phyloP scores from a whole-genome alignment of 1,140 invertebrate genomes.

The Bemisia tabaci region DNA sequence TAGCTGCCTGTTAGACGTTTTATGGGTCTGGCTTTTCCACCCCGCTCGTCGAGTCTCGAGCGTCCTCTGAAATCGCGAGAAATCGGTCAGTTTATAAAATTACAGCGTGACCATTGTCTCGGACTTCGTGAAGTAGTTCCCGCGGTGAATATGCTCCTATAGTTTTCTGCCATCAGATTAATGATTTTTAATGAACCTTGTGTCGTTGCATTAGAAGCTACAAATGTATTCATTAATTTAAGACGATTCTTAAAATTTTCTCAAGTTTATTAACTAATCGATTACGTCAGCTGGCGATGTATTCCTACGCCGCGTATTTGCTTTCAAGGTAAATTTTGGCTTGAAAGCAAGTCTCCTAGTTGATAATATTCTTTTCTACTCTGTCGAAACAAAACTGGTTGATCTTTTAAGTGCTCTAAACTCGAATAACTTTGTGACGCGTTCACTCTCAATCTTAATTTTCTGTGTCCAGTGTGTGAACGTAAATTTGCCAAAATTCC shows the following conservation, averaged over 20 bases:
- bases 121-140: not conserved
- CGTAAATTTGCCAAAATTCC: constrained; percentile 36
- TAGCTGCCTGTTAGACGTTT: too few relatives aligned
- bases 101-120: not conserved
- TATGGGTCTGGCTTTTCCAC: too few relatives aligned
- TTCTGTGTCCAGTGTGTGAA: not conserved
- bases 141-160: not conserved
- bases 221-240: not conserved
- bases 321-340: not conserved
- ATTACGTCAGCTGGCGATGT: not conserved
- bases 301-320: not conserved
- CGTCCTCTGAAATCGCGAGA: too few relatives aligned
- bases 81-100: too few relatives aligned
- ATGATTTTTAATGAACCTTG: not conserved
- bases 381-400: too few relatives aligned
- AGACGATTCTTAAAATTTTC: not conserved
- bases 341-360: not conserved
- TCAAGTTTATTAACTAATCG: not conserved
- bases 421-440: too few relatives aligned
- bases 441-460: too few relatives aligned
- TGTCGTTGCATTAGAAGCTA: not conserved
- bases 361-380: not conserved
- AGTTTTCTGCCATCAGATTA: not conserved
- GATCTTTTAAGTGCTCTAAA: too few relatives aligned
- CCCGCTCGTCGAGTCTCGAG: too few relatives aligned